phyloP scores from a whole-genome alignment of 2,797 vertebrate genomes.

The Percopsis omiscomaycus region DNA sequence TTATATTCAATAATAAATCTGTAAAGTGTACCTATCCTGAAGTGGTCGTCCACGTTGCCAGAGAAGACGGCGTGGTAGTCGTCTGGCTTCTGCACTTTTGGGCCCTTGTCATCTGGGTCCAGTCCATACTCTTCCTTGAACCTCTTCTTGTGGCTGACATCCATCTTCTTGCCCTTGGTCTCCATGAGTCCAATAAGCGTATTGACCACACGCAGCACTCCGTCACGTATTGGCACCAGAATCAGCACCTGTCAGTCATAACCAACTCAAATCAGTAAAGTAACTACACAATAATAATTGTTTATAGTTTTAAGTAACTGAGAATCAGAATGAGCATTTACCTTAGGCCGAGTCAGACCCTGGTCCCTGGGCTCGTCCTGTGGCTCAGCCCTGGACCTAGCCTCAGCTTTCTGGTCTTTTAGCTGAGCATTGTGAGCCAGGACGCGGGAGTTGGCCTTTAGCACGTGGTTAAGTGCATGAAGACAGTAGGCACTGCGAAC shows the following conservation, averaged over 20 bases:
- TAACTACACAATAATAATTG: too few relatives aligned
- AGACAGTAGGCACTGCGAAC: slow-evolving; percentile 86
- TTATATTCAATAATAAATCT: too few relatives aligned
- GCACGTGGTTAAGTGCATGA: slow-evolving; percentile 89
- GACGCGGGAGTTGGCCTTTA: slow-evolving; percentile 92
- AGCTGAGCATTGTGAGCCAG: slow-evolving; percentile 85
- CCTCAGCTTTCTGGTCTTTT: slow-evolving; percentile 62
- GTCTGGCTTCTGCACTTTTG: slow-evolving; percentile 87
- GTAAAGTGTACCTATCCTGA: slow-evolving; percentile 85
- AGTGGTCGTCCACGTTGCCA: slow-evolving; percentile 96
- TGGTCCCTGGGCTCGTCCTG: slow-evolving; percentile 88
- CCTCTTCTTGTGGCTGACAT: slow-evolving; percentile 93
- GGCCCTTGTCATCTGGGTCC: slow-evolving; percentile 78
- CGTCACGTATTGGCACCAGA: slow-evolving; percentile 89
- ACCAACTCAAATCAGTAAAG: background rate
- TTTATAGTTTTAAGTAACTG: too few relatives aligned
- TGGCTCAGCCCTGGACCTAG: slow-evolving; percentile 64
- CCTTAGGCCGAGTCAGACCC: slow-evolving; percentile 95
- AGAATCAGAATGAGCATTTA: slow-evolving; percentile 46
- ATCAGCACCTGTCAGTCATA: slow-evolving; percentile 84
- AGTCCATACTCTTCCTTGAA: slow-evolving; percentile 92
- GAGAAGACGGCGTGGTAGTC: slow-evolving; percentile 91
- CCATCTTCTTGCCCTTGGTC: slow-evolving; percentile 82
- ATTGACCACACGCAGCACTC: slow-evolving; percentile 85
- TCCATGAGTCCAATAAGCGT: slow-evolving; percentile 87